phyloP scores from a whole-genome alignment of 1,140 invertebrate species.

The Pentalonia nigronervosa region DNA sequence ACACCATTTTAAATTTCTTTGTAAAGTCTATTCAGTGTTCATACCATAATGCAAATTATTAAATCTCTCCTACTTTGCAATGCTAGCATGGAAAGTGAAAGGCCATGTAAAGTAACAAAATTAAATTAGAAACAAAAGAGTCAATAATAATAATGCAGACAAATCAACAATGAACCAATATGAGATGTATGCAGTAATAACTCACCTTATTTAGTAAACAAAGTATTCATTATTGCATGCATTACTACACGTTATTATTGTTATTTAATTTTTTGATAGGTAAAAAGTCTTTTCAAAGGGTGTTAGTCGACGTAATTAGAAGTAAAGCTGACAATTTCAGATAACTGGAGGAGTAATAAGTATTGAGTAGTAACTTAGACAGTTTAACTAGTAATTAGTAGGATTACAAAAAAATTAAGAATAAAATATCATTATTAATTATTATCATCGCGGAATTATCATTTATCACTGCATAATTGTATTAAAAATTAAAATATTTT shows the following conservation, averaged over 20 bases:
- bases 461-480: background rate
- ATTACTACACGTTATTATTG: background rate
- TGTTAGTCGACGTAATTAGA: background rate
- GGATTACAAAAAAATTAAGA: background rate
- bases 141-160: background rate
- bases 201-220: constrained; percentile 21
- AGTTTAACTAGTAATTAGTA: no score
- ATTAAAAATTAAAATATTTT: constrained; percentile 49
- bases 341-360: background rate
- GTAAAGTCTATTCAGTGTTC: constrained; percentile 1
- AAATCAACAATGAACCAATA: background rate
- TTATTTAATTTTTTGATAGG: background rate
- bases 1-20: constrained; percentile 67
- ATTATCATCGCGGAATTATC: background rate
- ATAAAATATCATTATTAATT: background rate
- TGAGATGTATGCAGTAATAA: background rate
- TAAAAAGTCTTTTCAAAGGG: background rate
- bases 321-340: background rate
- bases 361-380: background rate
- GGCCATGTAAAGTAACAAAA: background rate
- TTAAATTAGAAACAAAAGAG: background rate
- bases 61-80: background rate
- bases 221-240: background rate
- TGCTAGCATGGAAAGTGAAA: background rate
- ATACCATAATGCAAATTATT: background rate